These are phyloP conservation scores for Dromius quadrimaculatus DNA, from an alignment of 2,888 invertebrate genomes.

Conservation along the genomic window DNA sequence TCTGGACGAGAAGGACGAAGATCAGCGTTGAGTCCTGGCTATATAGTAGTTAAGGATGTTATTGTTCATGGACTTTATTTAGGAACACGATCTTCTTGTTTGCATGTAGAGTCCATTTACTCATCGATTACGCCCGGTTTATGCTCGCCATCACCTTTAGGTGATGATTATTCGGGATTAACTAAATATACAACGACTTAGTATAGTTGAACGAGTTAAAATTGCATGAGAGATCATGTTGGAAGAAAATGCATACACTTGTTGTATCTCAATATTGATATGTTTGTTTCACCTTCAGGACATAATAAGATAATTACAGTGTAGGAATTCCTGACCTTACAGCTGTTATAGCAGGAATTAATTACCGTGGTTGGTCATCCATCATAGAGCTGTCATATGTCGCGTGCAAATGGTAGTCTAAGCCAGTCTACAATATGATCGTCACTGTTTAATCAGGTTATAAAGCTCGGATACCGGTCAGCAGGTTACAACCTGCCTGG, in stretches of 20 bases:
- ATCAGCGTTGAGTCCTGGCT: neutral
- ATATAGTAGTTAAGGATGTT: slow-evolving; percentile 9
- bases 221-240: no score
- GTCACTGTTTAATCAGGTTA: slow-evolving; percentile 38
- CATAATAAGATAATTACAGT: no score
- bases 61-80: slow-evolving; percentile 37
- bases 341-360: slow-evolving; percentile 27
- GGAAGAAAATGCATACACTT: no score
- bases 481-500: neutral
- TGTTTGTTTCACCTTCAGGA: no score
- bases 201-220: neutral
- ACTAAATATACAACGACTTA: slow-evolving; percentile 9
- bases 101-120: slow-evolving; percentile 24
- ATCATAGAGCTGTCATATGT: slow-evolving; percentile 24
- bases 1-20: no score
- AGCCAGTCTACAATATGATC: slow-evolving; percentile 29
- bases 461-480: slow-evolving; percentile 24
- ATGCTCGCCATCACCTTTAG: slow-evolving; percentile 38
- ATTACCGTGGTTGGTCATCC: slow-evolving; percentile 7
- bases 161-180: slow-evolving; percentile 47
- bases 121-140: slow-evolving; percentile 43
- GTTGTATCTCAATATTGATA: no score
- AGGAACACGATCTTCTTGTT: slow-evolving; percentile 25
- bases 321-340: no score
- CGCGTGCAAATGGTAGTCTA: slow-evolving; percentile 28